Base-by-base conservation (phyloP, 2,113 vertebrate genomes). In the Hemichromis elongatus region DNA sequence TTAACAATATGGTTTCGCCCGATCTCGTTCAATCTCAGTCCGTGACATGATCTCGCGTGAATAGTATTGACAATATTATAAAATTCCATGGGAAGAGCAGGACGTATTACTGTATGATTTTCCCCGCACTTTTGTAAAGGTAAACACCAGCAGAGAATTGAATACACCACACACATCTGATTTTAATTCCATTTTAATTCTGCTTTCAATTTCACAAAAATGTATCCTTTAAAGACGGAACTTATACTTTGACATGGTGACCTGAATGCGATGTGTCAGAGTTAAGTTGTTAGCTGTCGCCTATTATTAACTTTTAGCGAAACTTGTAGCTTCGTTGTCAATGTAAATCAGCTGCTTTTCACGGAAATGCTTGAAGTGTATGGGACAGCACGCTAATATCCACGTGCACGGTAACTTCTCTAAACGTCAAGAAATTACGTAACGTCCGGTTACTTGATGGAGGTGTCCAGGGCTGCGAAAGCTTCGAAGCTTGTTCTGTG, bases 21-120 rank as follows among this genome's bases (percentile, higher is more conserved):
- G 33, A 83, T 92, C 80, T 35, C 89, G 87, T 82, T 59, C 5
- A 21, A 56, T 19, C 75, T 24, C 81, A 33, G 40, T 9, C 4
- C 16, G 19, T 16, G 8, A 6, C 5, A 0, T 61, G 5, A 11
- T 94, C 88, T 94, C 94, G 92, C 93, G 93, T 10, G 90, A 92
- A 1, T 28, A 30, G 4, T 9, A 55, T 18, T 14, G 4, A 55
- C 3, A 9, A 2, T 33, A 5, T 52, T 13, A 33, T 75, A n/a
- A 70, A 21, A 86, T 77, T 42, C 9, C 8, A 4, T 18, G 26
- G 5, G 26, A 28, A 13, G 28, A 13, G 30, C 9, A 30, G 24
- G 37, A 35, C 37, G 26, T 16, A 6, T 35, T 18, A 50, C 68
- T 50, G 68, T 73, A 5, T 73, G 68, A 26, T 26, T 40, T 33